Conservation (phyloP, 2,113 vertebrate genomes). For the Cheirogaleus medius region DNA sequence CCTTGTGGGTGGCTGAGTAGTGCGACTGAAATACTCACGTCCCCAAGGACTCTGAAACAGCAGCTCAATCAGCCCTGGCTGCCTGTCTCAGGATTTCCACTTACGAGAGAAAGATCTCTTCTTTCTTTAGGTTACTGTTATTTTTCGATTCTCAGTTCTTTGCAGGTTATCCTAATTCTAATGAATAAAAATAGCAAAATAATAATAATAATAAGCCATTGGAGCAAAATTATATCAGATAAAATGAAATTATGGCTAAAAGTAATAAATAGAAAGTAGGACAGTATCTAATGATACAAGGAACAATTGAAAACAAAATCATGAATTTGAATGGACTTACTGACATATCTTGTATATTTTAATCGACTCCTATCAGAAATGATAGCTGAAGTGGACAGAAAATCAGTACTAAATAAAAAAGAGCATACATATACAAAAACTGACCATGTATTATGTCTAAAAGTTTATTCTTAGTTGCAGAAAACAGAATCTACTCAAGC, state of each 20-base stretch:
- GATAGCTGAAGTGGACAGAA: not conserved
- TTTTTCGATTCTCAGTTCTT: constrained; percentile 15
- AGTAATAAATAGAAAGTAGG: not conserved
- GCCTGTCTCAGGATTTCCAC: not conserved
- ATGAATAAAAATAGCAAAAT: not conserved
- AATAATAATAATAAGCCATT: not conserved
- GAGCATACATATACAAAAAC: not conserved
- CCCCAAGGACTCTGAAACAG: not conserved
- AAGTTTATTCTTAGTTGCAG: not conserved
- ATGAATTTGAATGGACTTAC: not conserved
- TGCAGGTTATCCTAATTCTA: not conserved
- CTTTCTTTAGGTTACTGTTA: not conserved
- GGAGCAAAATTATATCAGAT: not conserved
- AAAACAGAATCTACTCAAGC: not conserved
- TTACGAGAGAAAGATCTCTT: not conserved
- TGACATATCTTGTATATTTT: not conserved
- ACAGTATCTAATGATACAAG: not conserved
- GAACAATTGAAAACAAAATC: not conserved
- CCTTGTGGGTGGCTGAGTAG: not conserved
- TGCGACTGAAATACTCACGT: not conserved
- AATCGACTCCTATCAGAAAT: not conserved
- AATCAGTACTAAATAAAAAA: not conserved
- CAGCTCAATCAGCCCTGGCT: not conserved
- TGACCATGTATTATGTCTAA: not conserved
- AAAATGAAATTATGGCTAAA: not conserved